A percentile compares a stretch with the other conserved stretches of the same genome.
Evolutionary conservation across 2,113 vertebrate genomes (phyloP).

Genomic region (Lontra canadensis): DNA sequence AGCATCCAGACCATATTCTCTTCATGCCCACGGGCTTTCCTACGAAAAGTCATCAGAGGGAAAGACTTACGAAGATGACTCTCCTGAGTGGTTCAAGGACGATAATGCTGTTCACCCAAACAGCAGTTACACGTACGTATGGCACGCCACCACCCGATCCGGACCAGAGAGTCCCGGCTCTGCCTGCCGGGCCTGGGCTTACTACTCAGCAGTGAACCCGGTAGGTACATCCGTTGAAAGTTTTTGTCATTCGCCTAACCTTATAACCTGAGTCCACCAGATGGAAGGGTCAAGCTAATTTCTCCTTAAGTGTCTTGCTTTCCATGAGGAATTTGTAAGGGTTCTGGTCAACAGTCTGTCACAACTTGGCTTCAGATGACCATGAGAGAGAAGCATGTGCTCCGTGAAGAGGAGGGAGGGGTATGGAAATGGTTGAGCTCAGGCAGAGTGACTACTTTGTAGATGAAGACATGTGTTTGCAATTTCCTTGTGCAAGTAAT

Average conservation of each 20-base stretch:
- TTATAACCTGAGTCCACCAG: neutral
- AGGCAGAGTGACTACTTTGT: neutral
- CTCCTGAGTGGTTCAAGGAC: conserved; percentile 89
- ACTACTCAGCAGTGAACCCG: conserved; percentile 94
- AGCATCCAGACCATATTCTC: conserved; percentile 91
- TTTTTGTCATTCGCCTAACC: neutral
- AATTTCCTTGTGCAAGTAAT: neutral
- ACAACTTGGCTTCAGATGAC: neutral
- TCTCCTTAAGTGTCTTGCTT: neutral
- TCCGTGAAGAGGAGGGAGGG: neutral
- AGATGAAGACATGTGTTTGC: neutral
- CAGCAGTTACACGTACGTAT: conserved; percentile 90
- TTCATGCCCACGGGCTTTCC: conserved; percentile 95
- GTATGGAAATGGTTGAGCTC: neutral
- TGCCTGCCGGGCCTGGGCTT: conserved; percentile 93
- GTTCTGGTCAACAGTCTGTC: neutral
- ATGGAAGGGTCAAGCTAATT: neutral
- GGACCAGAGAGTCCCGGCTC: conserved; percentile 87
- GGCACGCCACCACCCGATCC: conserved; percentile 85
- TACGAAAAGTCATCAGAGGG: conserved; percentile 94
- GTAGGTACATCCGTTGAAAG: conserved; percentile 82
- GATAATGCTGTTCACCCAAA: conserved; percentile 91
- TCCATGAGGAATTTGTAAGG: neutral
- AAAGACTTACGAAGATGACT: conserved; percentile 90
- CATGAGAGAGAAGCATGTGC: neutral